These are phyloP conservation scores for Anastrepha obliqua DNA, from an alignment of 1,140 invertebrate species.

Conservation along the genomic window DNA sequence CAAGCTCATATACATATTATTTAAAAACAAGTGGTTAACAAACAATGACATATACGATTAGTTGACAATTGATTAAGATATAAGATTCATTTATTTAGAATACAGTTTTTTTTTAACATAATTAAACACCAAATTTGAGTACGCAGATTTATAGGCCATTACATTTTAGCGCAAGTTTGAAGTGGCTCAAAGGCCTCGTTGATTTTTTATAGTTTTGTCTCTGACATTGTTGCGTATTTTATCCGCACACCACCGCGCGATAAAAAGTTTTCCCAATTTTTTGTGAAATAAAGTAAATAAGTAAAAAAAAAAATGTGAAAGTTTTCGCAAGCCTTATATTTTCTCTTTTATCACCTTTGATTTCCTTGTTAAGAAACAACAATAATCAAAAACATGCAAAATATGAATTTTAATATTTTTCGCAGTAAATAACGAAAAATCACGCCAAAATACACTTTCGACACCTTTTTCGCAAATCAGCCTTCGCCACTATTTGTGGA, in stretches of 20 bases:
- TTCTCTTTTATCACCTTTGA: conserved; percentile 39
- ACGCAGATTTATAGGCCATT: too few species aligned
- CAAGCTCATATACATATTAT: too few species aligned
- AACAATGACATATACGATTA: too few species aligned
- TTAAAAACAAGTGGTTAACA: too few species aligned
- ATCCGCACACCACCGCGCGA: not conserved
- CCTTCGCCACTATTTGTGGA: not conserved
- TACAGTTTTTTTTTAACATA: too few species aligned
- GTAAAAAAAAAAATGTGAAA: not conserved
- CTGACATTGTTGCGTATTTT: too few species aligned
- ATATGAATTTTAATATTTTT: not conserved
- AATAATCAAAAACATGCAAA: not conserved
- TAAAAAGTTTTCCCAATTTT: not conserved
- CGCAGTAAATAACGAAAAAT: conserved; percentile 44
- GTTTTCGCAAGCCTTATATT: not conserved
- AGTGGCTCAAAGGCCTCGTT: too few species aligned
- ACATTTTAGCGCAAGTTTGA: too few species aligned
- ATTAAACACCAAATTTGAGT: too few species aligned
- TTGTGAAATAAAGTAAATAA: not conserved
- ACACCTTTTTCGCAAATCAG: conserved; percentile 16
- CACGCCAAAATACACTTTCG: not conserved
- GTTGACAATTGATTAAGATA: too few species aligned
- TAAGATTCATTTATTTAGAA: too few species aligned
- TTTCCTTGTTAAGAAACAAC: not conserved
- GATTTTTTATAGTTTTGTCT: too few species aligned